phyloP scores from a whole-genome alignment of 2,888 invertebrate species.

The Geophilus truncorum region DNA sequence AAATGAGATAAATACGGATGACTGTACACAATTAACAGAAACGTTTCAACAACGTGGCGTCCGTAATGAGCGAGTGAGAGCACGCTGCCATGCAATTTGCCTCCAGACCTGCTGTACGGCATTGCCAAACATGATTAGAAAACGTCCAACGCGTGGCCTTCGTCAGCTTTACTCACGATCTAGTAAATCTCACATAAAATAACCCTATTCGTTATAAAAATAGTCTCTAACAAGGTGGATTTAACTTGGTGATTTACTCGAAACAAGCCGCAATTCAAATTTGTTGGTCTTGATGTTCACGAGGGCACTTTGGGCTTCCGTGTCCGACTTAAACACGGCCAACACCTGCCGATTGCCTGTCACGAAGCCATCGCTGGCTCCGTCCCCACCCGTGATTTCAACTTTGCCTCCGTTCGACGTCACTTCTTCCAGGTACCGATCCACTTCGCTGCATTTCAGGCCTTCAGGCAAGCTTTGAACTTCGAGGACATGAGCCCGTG shows the following conservation, averaged over 20 bases:
- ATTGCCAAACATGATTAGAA: conserved; percentile 34
- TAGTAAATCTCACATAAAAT: conserved; percentile 34
- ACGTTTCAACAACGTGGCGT: conserved; percentile 31
- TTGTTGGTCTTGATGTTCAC: conserved; percentile 40
- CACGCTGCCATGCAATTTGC: conserved; percentile 31
- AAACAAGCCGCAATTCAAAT: conserved; percentile 39
- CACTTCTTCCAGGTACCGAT: conserved; percentile 41
- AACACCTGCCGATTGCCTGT: conserved; percentile 39
- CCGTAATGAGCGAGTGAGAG: conserved; percentile 25
- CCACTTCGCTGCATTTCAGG: conserved; percentile 40
- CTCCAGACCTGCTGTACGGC: conserved; percentile 35
- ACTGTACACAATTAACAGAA: conserved; percentile 34
- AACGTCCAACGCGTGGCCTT: conserved; percentile 21
- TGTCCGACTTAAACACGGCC: conserved; percentile 40
- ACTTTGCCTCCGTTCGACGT: conserved; percentile 40
- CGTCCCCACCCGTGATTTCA: conserved; percentile 38
- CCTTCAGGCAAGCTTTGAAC: conserved; percentile 41
- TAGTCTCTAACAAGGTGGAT: conserved; percentile 33
- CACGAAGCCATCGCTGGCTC: conserved; percentile 37
- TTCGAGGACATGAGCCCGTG: conserved; percentile 39
- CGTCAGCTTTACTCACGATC: neutral
- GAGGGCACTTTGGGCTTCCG: conserved; percentile 41
- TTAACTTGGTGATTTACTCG: conserved; percentile 32
- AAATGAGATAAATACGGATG: conserved; percentile 34
- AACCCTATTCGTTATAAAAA: conserved; percentile 32